Evolutionary conservation across 2,797 vertebrate species (phyloP).

Genomic region (Kryptopterus vitreolus): DNA sequence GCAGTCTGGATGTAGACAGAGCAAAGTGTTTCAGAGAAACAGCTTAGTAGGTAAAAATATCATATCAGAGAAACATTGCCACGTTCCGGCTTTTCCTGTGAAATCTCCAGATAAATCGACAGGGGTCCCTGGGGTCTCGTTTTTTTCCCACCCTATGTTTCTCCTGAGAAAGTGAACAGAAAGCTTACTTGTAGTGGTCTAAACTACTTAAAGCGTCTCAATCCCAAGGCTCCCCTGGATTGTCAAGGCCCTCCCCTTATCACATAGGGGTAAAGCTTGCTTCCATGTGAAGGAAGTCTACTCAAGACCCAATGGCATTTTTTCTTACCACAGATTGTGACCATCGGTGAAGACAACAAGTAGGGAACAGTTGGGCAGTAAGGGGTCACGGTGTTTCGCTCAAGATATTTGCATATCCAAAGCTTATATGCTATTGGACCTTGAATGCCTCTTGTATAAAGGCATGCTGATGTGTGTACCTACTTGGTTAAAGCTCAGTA

Average conservation of each 20-base stretch:
- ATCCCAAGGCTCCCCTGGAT: not conserved
- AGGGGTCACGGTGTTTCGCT: too few species aligned
- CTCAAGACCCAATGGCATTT: not conserved
- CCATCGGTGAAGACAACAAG: not conserved
- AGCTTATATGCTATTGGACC: not conserved
- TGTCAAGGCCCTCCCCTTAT: not conserved
- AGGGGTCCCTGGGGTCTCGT: not conserved
- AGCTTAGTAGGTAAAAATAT: not conserved
- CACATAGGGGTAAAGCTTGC: not conserved
- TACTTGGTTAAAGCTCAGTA: not conserved
- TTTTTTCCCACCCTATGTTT: not conserved
- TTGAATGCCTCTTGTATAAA: not conserved
- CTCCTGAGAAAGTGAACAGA: too few species aligned
- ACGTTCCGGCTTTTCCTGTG: not conserved
- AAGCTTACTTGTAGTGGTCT: not conserved
- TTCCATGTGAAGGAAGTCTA: not conserved
- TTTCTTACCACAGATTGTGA: too few species aligned
- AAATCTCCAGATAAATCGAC: not conserved
- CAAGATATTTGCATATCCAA: not conserved
- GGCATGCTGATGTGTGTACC: not conserved
- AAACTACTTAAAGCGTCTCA: not conserved
- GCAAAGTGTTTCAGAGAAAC: not conserved
- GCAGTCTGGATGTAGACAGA: not conserved
- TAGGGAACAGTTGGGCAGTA: not conserved
- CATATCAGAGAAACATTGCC: not conserved